Conservation (phyloP, 2,888 invertebrate genomes). For the Odontothrips loti region DNA sequence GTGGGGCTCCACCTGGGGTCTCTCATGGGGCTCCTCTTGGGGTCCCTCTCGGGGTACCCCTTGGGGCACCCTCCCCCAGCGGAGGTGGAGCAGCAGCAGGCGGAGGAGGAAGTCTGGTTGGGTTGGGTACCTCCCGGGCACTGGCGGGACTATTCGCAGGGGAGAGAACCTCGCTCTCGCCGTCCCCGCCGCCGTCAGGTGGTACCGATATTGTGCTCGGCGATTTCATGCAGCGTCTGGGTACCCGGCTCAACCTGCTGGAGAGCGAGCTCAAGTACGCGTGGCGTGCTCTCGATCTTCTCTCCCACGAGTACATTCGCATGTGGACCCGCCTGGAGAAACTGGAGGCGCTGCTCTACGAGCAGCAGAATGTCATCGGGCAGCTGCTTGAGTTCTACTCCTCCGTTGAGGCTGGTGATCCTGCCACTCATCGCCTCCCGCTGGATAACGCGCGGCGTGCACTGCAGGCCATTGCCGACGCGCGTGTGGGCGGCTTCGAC, state of each 20-base stretch:
- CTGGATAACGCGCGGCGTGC: conserved; percentile 39
- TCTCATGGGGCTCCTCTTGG: neutral
- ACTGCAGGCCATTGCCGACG: conserved; percentile 18
- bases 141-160: neutral
- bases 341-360: conserved; percentile 76
- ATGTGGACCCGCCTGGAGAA: conserved; percentile 92
- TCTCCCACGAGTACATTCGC: conserved; percentile 87
- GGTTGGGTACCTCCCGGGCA: neutral
- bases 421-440: conserved; percentile 11
- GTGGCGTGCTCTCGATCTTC: conserved; percentile 84
- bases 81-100: conserved; percentile 23
- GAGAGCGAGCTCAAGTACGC: conserved; percentile 90
- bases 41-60: neutral
- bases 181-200: conserved; percentile 31
- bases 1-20: neutral
- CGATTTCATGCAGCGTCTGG: conserved; percentile 86
- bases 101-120: conserved; percentile 11
- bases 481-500: conserved; percentile 41
- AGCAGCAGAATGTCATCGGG: conserved; percentile 86
- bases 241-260: conserved; percentile 77
- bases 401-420: conserved; percentile 49
- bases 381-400: conserved; percentile 79
- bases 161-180: neutral
- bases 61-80: conserved; percentile 20
- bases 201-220: conserved; percentile 60